Evolutionary conservation across 1,140 invertebrate species (phyloP).

Genomic region (Temnothorax curvispinosus): DNA sequence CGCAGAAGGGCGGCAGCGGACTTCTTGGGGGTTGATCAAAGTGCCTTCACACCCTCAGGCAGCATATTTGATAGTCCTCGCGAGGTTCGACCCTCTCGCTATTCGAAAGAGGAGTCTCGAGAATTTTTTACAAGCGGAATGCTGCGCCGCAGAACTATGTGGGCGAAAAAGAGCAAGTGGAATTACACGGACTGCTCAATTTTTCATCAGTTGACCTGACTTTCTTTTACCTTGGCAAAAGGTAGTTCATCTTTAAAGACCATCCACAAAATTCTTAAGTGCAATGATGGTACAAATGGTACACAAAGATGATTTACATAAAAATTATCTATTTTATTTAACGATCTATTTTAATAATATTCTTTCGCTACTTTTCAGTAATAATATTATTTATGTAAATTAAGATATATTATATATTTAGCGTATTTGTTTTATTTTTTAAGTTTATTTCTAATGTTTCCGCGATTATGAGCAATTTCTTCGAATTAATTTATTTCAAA

Average conservation of each 20-base stretch:
- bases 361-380: background rate
- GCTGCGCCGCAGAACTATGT: constrained; percentile 4
- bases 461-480: background rate
- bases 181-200: constrained; percentile 18
- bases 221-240: background rate
- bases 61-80: constrained; percentile 81
- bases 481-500: background rate
- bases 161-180: background rate
- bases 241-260: background rate
- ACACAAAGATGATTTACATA: background rate
- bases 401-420: background rate
- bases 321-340: background rate
- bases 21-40: constrained; percentile 80
- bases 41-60: constrained; percentile 82
- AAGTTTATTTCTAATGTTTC: background rate
- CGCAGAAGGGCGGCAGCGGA: constrained; percentile 62
- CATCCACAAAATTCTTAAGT: background rate
- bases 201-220: constrained; percentile 6
- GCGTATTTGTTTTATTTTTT: background rate
- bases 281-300: constrained; percentile 13
- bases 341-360: background rate
- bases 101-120: constrained; percentile 53
- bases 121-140: constrained; percentile 50
- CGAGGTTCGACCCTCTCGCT: constrained; percentile 56
- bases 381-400: background rate